Base-by-base conservation (phyloP, 2,888 invertebrate species). In the Scotopteryx bipunctaria region DNA sequence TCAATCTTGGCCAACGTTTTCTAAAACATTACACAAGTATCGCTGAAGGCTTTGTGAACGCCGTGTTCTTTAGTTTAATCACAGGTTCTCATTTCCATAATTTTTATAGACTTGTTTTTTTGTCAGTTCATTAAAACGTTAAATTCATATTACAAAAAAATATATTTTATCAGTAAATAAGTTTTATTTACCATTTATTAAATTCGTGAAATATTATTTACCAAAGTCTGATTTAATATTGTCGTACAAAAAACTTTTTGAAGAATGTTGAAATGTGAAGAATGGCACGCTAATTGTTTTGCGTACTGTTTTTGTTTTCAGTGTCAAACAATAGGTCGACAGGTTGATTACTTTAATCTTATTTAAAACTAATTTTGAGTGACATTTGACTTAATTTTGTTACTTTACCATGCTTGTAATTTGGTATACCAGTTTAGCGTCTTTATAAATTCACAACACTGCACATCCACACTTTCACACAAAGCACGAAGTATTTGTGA, bases 371-470 rank as follows among this genome's bases (percentile, higher is more conserved):
- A n/a, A n/a, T n/a, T n/a, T n/a, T n/a, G n/a, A n/a, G n/a, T n/a
- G n/a, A n/a, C n/a, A n/a, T n/a, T n/a, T n/a, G n/a, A n/a, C n/a
- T n/a, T n/a, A n/a, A 37, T 25, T 51, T 59, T 56, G 49, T 50
- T 61, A 59, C 53, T 54, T 66, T 66, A 66, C 66, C 63, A 61
- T 53, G 42, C 33, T 5, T 27, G 8, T 40, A 19, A 43, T n/a
- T 8, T 36, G n/a, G n/a, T n/a, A n/a, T 31, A 50, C 19, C 9
- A 16, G 9, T 36, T 33, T 8, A 19, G 3, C 15, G 5, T 14
- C n/a, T 25, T 21, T 14, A 16, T 41, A 40, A 17, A 31, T 25
- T 19, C 53, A 54, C 53, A 40, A 43, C 41, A 44, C 41, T 46
- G 32, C 57, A 55, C 45, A 38, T 16, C 31, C 41, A 52, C 55